Evolutionary conservation across 1,140 invertebrate genomes (phyloP).

Genomic region (Eumaeus atala): DNA sequence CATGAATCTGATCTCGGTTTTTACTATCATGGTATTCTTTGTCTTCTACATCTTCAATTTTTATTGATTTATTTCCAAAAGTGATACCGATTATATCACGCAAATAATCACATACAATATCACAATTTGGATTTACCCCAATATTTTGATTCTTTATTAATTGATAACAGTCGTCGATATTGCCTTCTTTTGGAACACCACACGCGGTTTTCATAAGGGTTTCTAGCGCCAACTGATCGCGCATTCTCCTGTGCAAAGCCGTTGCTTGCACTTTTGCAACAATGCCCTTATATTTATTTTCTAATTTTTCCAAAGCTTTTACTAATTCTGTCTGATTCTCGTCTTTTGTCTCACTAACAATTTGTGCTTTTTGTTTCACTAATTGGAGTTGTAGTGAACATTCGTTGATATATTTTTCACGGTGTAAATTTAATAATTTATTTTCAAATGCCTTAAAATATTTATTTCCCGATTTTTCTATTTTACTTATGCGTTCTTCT

Average conservation of each 20-base stretch:
- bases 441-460: slow-evolving; percentile 40
- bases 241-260: slow-evolving; percentile 53
- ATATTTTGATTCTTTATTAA: neutral
- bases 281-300: slow-evolving; percentile 62
- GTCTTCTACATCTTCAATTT: slow-evolving; percentile 34
- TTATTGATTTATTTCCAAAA: slow-evolving; percentile 36
- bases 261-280: slow-evolving; percentile 59
- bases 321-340: slow-evolving; percentile 47
- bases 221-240: slow-evolving; percentile 56
- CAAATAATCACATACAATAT: neutral
- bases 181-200: slow-evolving; percentile 29
- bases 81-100: slow-evolving; percentile 38
- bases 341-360: slow-evolving; percentile 42
- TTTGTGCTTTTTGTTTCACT: slow-evolving; percentile 47
- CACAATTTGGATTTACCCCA: neutral
- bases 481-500: slow-evolving; percentile 45
- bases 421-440: slow-evolving; percentile 43
- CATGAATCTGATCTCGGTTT: slow-evolving; percentile 51
- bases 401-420: slow-evolving; percentile 51
- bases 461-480: slow-evolving; percentile 48
- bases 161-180: neutral
- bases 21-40: slow-evolving; percentile 47
- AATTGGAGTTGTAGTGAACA: slow-evolving; percentile 52
- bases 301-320: slow-evolving; percentile 47
- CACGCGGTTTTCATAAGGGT: slow-evolving; percentile 49